Evolutionary conservation across 2,113 vertebrate species (phyloP).

Genomic region (mouse (Mus musculus)): GRCm39 chr15:7042001-7042500

Average conservation of each 20-base stretch:
- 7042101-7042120: neutral
- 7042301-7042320: neutral
- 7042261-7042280: neutral
- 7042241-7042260: neutral
- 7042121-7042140: neutral
- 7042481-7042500: neutral
- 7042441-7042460: neutral
- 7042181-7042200: neutral
- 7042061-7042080: neutral
- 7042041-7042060: slow-evolving; percentile 7
- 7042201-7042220: neutral
- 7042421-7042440: neutral
- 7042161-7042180: neutral
- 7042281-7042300: neutral
- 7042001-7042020: rapidly evolving
- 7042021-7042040: rapidly evolving
- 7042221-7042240: neutral
- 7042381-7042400: too few species aligned
- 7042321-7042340: neutral
- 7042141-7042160: neutral
- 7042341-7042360: too few species aligned
- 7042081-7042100: neutral
- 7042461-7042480: neutral
- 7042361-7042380: rapidly evolving
- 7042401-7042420: neutral